These are phyloP conservation scores for Homarus gammarus DNA, from an alignment of 2,888 invertebrate genomes.

Conservation along the genomic window DNA sequence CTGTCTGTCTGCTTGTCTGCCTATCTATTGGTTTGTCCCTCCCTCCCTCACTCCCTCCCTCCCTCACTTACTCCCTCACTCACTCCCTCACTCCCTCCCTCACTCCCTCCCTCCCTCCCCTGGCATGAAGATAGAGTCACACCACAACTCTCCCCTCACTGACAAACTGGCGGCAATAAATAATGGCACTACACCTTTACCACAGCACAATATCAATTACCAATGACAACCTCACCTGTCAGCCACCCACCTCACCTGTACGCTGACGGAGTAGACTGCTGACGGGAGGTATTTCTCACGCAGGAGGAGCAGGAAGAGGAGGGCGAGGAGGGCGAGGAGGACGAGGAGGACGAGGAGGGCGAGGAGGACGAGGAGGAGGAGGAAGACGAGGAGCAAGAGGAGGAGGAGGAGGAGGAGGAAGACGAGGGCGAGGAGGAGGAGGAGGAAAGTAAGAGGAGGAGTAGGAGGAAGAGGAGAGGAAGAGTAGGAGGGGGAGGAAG, in stretches of 20 bases:
- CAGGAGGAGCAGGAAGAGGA: too few relatives aligned
- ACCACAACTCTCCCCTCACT: slow-evolving; percentile 7
- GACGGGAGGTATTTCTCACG: slow-evolving; percentile 33
- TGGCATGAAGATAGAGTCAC: background rate
- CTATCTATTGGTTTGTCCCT: too few relatives aligned
- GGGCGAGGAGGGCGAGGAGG: too few relatives aligned
- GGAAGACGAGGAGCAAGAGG: too few relatives aligned
- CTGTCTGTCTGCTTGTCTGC: too few relatives aligned
- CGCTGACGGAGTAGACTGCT: slow-evolving; percentile 39
- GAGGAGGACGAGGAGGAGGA: too few relatives aligned
- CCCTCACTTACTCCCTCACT: background rate
- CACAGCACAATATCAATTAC: slow-evolving; percentile 47
- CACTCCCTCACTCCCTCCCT: background rate
- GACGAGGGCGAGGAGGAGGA: too few relatives aligned
- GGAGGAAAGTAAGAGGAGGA: too few relatives aligned
- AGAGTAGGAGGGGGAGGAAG: too few relatives aligned
- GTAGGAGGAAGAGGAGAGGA: too few relatives aligned
- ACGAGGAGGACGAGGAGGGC: too few relatives aligned
- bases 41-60: background rate
- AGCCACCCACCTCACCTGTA: slow-evolving; percentile 1
- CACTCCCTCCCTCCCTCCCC: background rate
- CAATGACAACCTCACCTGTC: slow-evolving; percentile 46
- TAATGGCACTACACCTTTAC: slow-evolving; percentile 37
- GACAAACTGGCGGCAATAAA: slow-evolving; percentile 38
- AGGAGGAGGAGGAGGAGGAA: too few relatives aligned